Conservation (phyloP, 2,113 vertebrate genomes). For the Sapayoa aenigma region DNA sequence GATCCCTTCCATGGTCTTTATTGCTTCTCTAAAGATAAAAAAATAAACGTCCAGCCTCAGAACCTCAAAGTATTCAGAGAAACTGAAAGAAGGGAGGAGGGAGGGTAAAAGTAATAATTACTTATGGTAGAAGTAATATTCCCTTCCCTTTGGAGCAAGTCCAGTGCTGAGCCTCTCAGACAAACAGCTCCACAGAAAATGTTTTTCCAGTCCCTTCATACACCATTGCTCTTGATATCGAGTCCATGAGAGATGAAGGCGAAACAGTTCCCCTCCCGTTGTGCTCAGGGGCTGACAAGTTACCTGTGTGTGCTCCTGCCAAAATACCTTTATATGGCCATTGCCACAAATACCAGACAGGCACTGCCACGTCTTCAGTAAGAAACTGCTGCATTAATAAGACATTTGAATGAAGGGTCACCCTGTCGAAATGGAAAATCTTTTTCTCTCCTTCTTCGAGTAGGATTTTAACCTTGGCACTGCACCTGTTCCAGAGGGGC, state of each 20-base stretch:
- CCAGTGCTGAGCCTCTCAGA: not conserved
- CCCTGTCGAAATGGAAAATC: not conserved
- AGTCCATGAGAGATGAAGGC: not conserved
- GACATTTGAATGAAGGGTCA: not conserved
- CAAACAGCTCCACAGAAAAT: not conserved
- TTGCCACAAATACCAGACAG: not conserved
- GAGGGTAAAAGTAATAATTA: not conserved
- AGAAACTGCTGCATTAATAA: not conserved
- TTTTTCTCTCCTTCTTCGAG: not conserved
- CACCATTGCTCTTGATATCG: not conserved
- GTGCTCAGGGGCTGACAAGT: not conserved
- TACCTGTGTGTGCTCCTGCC: not conserved
- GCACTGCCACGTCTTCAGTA: not conserved
- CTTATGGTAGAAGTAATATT: not conserved
- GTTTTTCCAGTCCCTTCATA: not conserved
- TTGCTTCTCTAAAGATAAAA: not conserved
- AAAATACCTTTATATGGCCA: not conserved
- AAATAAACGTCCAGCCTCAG: not conserved
- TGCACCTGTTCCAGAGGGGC: not conserved
- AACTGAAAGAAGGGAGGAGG: not conserved
- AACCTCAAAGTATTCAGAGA: not conserved
- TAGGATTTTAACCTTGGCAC: not conserved
- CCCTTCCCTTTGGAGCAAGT: not conserved
- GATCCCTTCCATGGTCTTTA: not conserved
- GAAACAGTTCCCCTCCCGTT: not conserved